These are phyloP conservation scores for Balearica regulorum DNA, from an alignment of 2,797 vertebrate species.

Conservation along the genomic window DNA sequence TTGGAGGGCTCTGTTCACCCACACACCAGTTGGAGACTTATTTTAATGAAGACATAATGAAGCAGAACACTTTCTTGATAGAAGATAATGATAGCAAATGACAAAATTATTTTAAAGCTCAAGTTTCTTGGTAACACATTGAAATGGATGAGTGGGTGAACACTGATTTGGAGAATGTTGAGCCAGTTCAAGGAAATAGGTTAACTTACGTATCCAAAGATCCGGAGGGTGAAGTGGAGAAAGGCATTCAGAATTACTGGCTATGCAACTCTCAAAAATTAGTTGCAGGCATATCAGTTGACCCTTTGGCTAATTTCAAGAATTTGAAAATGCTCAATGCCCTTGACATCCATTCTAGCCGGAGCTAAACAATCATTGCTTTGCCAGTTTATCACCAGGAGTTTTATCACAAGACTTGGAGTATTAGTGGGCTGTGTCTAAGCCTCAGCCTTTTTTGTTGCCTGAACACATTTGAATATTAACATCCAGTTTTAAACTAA, in stretches of 20 bases:
- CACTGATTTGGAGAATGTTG: background rate
- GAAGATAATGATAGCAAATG: constrained; percentile 17
- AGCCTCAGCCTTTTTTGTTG: background rate
- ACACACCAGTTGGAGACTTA: background rate
- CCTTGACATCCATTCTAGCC: background rate
- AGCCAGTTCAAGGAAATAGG: background rate
- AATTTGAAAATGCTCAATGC: background rate
- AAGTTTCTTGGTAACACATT: background rate
- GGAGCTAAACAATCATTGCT: background rate
- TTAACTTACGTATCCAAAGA: background rate
- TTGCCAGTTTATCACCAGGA: background rate
- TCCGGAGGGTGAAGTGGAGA: background rate
- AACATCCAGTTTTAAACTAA: background rate
- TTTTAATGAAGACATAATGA: constrained; percentile 12
- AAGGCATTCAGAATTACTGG: background rate
- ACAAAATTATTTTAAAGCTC: constrained; percentile 16
- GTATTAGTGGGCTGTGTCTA: background rate
- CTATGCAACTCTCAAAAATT: background rate
- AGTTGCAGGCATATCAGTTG: background rate
- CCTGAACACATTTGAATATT: background rate
- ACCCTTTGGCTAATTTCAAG: background rate
- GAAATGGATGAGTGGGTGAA: background rate
- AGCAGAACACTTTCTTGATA: background rate
- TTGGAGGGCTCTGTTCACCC: constrained; percentile 4
- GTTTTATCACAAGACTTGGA: background rate